A percentile compares a stretch with the other conserved stretches of the same genome.
Conservation (phyloP, 1,140 invertebrate species). For the Pemphigus obesinymphae region DNA sequence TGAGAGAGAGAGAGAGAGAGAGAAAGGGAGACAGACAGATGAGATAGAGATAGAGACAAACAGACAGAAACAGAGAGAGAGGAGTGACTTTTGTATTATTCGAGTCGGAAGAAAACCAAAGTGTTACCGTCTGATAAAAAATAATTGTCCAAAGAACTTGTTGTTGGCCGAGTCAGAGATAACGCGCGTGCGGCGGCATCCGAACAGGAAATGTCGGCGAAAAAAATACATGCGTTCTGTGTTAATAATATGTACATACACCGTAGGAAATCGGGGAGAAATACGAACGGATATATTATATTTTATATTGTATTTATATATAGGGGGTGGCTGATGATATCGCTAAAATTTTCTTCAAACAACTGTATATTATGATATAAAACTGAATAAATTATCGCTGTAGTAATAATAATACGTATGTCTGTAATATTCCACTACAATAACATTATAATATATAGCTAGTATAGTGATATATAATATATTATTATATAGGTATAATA, state of each 20-base stretch:
- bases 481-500: not conserved
- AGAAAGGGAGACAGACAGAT: too few species aligned
- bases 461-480: not conserved
- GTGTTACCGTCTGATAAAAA: too few species aligned
- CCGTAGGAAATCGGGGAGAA: not conserved
- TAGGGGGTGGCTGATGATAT: not conserved
- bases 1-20: too few species aligned
- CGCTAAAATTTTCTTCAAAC: not conserved
- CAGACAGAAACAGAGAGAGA: too few species aligned
- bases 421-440: not conserved
- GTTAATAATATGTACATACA: not conserved
- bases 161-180: not conserved
- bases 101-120: too few species aligned
- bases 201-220: not conserved
- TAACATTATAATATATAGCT: not conserved
- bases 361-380: too few species aligned
- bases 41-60: too few species aligned
- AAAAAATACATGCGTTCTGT: not conserved
- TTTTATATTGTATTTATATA: too few species aligned
- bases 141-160: not conserved
- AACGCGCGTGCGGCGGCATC: not conserved
- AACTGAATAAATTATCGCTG: conserved; percentile 1
- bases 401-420: not conserved
- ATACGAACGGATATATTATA: not conserved
- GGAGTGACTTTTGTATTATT: too few species aligned